Percentiles rank a stretch among this genome's conserved stretches.
Evolutionary conservation across 1,140 invertebrate species (phyloP).

Genomic region (Arion vulgaris): DNA sequence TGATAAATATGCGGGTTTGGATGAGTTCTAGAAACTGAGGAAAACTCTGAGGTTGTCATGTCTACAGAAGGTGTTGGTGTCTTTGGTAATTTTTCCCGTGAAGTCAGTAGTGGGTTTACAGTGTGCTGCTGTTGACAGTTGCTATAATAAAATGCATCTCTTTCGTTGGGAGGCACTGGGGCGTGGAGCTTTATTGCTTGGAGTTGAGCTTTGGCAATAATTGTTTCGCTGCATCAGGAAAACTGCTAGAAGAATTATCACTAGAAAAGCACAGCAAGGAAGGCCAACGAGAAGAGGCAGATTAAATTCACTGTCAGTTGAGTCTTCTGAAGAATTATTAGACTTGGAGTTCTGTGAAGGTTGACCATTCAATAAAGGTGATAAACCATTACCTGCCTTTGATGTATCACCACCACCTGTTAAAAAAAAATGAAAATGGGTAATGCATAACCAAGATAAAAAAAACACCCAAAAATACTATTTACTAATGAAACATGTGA

Average conservation of each 20-base stretch:
- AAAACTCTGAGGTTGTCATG: constrained; percentile 65
- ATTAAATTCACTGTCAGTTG: constrained; percentile 42
- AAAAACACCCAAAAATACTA: too few species aligned
- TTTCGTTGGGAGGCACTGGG: constrained; percentile 61
- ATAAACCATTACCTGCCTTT: not conserved
- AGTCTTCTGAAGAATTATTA: not conserved
- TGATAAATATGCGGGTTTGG: constrained; percentile 33
- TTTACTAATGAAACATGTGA: too few species aligned
- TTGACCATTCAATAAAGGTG: not conserved
- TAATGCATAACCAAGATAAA: too few species aligned
- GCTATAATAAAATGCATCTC: constrained; percentile 49
- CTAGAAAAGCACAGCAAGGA: constrained; percentile 51
- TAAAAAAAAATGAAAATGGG: not conserved
- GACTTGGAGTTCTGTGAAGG: not conserved
- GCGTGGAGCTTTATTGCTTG: constrained; percentile 42
- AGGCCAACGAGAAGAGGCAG: constrained; percentile 63
- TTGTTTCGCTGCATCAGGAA: constrained; percentile 54
- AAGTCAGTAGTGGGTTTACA: constrained; percentile 41
- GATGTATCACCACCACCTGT: constrained; percentile 1
- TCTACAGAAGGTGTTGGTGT: constrained; percentile 58
- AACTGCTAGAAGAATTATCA: constrained; percentile 57
- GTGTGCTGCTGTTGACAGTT: constrained; percentile 44
- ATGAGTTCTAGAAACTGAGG: constrained; percentile 63
- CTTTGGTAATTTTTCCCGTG: constrained; percentile 48
- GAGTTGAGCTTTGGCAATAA: constrained; percentile 32